These are phyloP conservation scores for Lophotis ruficrista DNA, from an alignment of 2,113 vertebrate species.

Conservation along the genomic window DNA sequence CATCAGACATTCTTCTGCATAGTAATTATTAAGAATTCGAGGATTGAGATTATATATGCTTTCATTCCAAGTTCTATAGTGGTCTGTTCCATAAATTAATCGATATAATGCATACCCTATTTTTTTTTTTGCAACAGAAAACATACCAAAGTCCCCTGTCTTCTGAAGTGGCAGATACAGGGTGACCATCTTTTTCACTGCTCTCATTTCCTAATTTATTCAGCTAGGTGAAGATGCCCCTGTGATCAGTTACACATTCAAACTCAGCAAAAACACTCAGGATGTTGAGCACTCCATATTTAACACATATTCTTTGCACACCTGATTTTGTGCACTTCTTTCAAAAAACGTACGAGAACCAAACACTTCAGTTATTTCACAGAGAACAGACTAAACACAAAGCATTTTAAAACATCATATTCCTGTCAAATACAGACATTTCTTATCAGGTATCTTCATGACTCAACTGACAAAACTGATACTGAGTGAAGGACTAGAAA, in stretches of 20 bases:
- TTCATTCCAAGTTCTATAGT: not conserved
- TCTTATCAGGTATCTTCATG: not conserved
- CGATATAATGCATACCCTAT: not conserved
- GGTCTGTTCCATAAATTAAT: not conserved
- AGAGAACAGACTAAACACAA: not conserved
- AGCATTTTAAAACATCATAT: not conserved
- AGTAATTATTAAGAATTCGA: not conserved
- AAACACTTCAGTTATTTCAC: not conserved
- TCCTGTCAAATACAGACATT: not conserved
- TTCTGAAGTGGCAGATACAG: not conserved
- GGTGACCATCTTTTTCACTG: not conserved
- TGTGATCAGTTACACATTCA: not conserved
- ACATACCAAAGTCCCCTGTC: not conserved
- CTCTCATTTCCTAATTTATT: not conserved
- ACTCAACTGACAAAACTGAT: not conserved
- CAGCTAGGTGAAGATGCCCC: not conserved
- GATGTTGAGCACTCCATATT: not conserved
- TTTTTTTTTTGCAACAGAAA: not conserved
- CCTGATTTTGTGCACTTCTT: not conserved
- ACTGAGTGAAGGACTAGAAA: not conserved
- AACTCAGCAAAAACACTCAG: not conserved
- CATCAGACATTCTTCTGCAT: not conserved
- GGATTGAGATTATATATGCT: not conserved
- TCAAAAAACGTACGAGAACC: not conserved
- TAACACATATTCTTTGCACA: rapidly evolving